Evolutionary conservation across 1,140 invertebrate species (phyloP).

Genomic region (Camponotus vicinus): DNA sequence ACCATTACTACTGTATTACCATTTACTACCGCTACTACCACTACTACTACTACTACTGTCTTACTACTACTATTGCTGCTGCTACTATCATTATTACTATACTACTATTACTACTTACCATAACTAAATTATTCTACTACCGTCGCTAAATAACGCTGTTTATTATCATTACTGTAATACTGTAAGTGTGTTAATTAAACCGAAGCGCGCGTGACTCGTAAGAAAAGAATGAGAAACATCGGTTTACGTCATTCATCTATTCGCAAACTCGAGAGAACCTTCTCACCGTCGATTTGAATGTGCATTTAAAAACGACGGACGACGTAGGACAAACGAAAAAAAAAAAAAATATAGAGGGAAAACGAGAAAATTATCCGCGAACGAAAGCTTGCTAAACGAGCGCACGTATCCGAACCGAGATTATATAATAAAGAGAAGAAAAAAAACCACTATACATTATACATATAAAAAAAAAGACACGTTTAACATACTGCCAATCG

Average conservation of each 20-base stretch:
- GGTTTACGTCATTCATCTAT: conserved; percentile 44
- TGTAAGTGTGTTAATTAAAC: conserved; percentile 56
- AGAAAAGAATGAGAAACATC: conserved; percentile 13
- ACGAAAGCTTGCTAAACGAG: conserved; percentile 42
- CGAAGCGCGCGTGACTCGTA: conserved; percentile 38
- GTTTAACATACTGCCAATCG: conserved; percentile 83
- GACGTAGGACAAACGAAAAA: background rate
- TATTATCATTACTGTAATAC: conserved; percentile 62
- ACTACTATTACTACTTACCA: conserved; percentile 64
- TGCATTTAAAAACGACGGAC: conserved; percentile 43
- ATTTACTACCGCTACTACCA: conserved; percentile 65
- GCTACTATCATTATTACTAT: conserved; percentile 54
- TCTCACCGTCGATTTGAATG: conserved; percentile 12
- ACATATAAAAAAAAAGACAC: conserved; percentile 65
- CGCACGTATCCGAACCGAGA: conserved; percentile 62
- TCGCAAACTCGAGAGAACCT: conserved; percentile 11
- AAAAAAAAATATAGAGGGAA: background rate
- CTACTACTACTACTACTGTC: conserved; percentile 37
- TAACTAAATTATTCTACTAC: conserved; percentile 56
- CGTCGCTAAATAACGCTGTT: conserved; percentile 62
- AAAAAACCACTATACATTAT: conserved; percentile 48
- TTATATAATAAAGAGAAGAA: conserved; percentile 48
- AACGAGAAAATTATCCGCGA: conserved; percentile 1
- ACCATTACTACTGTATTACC: conserved; percentile 65
- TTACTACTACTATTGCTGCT: conserved; percentile 50